A percentile compares a stretch with the other conserved stretches of the same genome.
Conservation (phyloP, 2,888 invertebrate species). For the Psylliodes chrysocephalus region DNA sequence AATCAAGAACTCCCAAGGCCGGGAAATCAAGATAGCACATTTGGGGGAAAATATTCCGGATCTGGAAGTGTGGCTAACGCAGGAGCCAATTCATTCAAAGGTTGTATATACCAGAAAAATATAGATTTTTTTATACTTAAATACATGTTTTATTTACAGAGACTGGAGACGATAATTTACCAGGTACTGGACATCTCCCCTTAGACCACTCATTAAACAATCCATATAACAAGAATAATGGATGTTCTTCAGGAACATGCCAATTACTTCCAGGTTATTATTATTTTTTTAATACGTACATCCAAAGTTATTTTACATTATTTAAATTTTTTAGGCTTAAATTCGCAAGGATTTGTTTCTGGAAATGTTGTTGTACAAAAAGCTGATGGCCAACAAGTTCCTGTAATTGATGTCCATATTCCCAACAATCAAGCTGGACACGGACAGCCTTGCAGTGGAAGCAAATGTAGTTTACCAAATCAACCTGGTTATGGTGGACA, state of each 20-base stretch:
- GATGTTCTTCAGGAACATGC: not conserved
- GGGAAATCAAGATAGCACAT: not conserved
- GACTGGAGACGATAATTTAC: not conserved
- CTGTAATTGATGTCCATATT: conserved; percentile 6
- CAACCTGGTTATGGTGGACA: not conserved
- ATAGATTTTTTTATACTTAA: not conserved
- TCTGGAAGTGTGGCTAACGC: conserved; percentile 8
- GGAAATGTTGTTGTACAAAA: conserved; percentile 41
- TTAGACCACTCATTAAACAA: conserved; percentile 1
- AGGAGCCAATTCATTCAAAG: conserved; percentile 7
- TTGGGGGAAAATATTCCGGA: not conserved
- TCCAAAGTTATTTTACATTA: not conserved
- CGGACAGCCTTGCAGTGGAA: not conserved
- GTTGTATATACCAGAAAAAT: not conserved
- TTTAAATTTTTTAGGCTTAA: not conserved
- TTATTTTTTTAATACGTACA: not conserved
- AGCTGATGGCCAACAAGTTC: conserved; percentile 25
- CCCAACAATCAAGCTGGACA: not conserved
- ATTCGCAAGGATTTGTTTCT: conserved; percentile 23
- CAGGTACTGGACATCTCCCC: conserved; percentile 18
- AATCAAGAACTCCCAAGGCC: not conserved
- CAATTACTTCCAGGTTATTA: conserved; percentile 7
- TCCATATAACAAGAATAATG: not conserved
- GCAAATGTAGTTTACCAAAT: not conserved
- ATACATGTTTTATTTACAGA: not conserved